These are phyloP conservation scores for Orius laevigatus DNA, from an alignment of 1,140 invertebrate species.

Conservation along the genomic window DNA sequence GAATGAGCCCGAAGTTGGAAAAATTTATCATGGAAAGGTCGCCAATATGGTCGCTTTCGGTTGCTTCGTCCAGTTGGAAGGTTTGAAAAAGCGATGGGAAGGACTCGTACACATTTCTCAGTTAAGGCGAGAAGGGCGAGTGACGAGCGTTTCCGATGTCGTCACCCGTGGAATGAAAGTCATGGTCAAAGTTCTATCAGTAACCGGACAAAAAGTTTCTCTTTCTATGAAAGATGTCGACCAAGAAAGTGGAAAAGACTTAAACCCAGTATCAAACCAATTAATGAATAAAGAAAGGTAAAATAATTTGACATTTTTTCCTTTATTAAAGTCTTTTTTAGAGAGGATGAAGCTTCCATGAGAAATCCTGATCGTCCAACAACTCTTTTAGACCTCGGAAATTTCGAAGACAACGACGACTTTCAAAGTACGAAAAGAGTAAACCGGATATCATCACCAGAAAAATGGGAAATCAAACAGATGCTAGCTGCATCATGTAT, in stretches of 20 bases:
- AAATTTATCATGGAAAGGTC: slow-evolving; percentile 89
- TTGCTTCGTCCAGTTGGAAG: slow-evolving; percentile 93
- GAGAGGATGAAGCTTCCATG: slow-evolving; percentile 19
- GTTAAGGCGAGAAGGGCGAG: slow-evolving; percentile 76
- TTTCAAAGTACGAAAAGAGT: slow-evolving; percentile 61
- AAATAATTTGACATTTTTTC: background rate
- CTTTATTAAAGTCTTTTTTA: slow-evolving; percentile 8
- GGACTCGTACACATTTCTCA: slow-evolving; percentile 97
- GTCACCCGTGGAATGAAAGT: slow-evolving; percentile 82
- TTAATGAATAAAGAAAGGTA: background rate
- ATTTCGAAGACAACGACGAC: slow-evolving; percentile 56
- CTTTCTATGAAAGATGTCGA: slow-evolving; percentile 98
- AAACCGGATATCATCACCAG: slow-evolving; percentile 88
- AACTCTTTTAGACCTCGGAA: slow-evolving; percentile 44
- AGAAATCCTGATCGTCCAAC: slow-evolving; percentile 77
- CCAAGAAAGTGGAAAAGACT: slow-evolving; percentile 83
- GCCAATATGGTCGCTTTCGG: slow-evolving; percentile 94
- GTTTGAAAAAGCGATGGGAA: slow-evolving; percentile 74
- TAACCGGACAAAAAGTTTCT: slow-evolving; percentile 86
- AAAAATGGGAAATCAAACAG: slow-evolving; percentile 77
- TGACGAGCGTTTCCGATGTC: slow-evolving; percentile 88
- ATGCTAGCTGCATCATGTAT: slow-evolving; percentile 35
- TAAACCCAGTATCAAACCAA: slow-evolving; percentile 58
- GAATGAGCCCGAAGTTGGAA: slow-evolving; percentile 32
- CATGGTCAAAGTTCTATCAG: slow-evolving; percentile 80